Conservation (phyloP, 2,888 invertebrate genomes). For the Myathropa florea region DNA sequence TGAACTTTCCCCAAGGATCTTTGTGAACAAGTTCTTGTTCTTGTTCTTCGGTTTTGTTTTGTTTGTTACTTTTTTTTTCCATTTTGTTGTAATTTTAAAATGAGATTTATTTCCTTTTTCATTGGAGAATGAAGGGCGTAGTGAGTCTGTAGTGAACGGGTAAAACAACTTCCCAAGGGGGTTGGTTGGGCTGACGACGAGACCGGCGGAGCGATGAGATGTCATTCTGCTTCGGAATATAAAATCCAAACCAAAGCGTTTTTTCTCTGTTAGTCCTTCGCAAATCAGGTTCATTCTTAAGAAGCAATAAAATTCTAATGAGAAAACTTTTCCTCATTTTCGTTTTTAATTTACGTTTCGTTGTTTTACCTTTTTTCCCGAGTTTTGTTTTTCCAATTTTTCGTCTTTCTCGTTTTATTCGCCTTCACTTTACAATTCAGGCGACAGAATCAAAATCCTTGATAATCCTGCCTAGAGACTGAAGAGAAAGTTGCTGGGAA, state of each 20-base stretch:
- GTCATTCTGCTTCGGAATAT: conserved; percentile 3
- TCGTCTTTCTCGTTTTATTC: background rate
- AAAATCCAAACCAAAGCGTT: conserved; percentile 5
- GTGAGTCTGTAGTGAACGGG: background rate
- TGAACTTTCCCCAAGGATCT: conserved; percentile 6
- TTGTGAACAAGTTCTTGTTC: background rate
- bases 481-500: background rate
- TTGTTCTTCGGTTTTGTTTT: background rate
- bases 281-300: conserved; percentile 28
- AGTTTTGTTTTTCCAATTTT: conserved; percentile 8
- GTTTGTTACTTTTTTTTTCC: background rate
- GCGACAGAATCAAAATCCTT: conserved; percentile 28
- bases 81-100: conserved; percentile 25
- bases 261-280: background rate
- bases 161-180: background rate
- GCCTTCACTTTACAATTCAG: conserved; percentile 17
- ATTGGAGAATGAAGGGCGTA: background rate
- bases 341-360: conserved; percentile 37
- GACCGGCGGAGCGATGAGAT: background rate
- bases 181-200: background rate
- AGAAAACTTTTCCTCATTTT: conserved; percentile 44
- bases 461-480: conserved; percentile 11
- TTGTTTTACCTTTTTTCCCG: conserved; percentile 5
- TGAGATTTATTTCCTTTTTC: conserved; percentile 3
- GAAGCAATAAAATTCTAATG: conserved; percentile 48